phyloP scores from a whole-genome alignment of 2,113 vertebrate species.

The Rafetus swinhoei region DNA sequence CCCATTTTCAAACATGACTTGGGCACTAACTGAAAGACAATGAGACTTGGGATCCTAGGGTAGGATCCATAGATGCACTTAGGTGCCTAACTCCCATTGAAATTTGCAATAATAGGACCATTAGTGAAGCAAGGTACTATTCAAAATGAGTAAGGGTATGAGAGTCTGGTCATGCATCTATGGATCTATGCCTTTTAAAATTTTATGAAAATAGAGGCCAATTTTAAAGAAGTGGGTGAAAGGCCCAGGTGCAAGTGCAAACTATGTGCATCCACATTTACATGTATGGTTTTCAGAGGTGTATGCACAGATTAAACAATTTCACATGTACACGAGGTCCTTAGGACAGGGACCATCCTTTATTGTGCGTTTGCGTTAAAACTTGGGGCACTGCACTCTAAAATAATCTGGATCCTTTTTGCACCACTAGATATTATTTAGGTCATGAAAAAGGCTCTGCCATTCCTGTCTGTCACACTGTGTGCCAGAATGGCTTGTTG shows the following conservation, averaged over 20 bases:
- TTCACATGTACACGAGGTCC: neutral
- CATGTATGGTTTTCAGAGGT: neutral
- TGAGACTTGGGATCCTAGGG: neutral
- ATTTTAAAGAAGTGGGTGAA: neutral
- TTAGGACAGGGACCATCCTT: neutral
- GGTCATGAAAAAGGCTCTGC: neutral
- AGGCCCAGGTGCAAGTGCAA: neutral
- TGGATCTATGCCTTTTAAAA: neutral
- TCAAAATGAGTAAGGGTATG: fast-evolving
- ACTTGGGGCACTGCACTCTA: neutral
- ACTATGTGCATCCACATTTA: neutral
- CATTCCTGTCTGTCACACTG: neutral
- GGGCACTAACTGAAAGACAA: neutral
- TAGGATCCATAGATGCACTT: neutral
- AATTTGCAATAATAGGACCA: neutral
- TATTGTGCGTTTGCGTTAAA: neutral
- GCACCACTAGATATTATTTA: neutral
- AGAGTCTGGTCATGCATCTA: neutral
- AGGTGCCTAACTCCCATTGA: neutral
- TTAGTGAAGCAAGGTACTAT: neutral
- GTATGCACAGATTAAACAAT: neutral
- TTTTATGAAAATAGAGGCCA: neutral
- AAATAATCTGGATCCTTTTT: neutral
- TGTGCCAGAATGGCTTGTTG: neutral
- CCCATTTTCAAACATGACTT: neutral